phyloP scores from a whole-genome alignment of 2,888 invertebrate genomes.

The Diplolepis rosae region DNA sequence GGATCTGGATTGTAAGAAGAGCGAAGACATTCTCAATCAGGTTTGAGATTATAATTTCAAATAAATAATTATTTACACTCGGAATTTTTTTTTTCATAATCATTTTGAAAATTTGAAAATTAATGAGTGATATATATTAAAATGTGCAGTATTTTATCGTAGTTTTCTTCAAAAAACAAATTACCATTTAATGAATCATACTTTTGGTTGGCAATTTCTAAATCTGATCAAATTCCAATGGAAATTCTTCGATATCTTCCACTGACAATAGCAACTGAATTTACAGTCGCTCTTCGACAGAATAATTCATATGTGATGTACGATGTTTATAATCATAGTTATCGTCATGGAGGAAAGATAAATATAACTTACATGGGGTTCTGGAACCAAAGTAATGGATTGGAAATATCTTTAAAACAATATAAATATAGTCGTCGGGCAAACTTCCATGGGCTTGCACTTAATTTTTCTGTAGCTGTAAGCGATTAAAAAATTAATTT shows the following conservation, averaged over 20 bases:
- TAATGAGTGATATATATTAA: too few relatives aligned
- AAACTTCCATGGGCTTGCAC: constrained; percentile 53
- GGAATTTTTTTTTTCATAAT: too few relatives aligned
- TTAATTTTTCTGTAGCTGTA: constrained; percentile 59
- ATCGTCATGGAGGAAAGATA: constrained; percentile 58
- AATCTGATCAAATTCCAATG: constrained; percentile 44
- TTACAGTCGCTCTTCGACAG: constrained; percentile 51
- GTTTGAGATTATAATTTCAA: constrained; percentile 43
- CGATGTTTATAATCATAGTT: constrained; percentile 64
- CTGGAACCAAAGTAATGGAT: constrained; percentile 53
- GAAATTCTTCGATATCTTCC: constrained; percentile 49
- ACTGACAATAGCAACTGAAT: constrained; percentile 58
- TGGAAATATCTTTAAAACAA: constrained; percentile 54
- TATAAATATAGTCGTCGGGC: constrained; percentile 63
- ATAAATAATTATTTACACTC: too few relatives aligned
- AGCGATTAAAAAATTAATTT: constrained; percentile 32
- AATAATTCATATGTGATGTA: constrained; percentile 51
- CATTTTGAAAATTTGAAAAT: too few relatives aligned
- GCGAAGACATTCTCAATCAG: constrained; percentile 55
- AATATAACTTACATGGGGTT: constrained; percentile 60
- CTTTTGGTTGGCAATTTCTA: constrained; percentile 59
- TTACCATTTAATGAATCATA: constrained; percentile 63
- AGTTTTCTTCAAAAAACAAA: constrained; percentile 52
- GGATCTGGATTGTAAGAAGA: constrained; percentile 58
- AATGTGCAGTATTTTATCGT: too few relatives aligned